phyloP scores from a whole-genome alignment of 2,888 invertebrate species.

The Drosophila phalerata region DNA sequence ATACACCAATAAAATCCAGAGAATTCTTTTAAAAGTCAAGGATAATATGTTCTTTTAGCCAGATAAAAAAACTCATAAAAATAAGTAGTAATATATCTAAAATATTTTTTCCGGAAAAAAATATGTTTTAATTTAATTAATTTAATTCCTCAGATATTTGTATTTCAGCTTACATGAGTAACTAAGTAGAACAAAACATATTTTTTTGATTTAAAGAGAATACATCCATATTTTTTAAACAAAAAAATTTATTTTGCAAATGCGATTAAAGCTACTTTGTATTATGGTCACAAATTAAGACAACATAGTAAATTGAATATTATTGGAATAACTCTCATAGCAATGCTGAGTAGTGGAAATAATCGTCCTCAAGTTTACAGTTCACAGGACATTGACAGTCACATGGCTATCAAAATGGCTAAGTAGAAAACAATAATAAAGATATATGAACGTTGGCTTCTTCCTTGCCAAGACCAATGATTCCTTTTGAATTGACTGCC shows the following conservation, averaged over 20 bases:
- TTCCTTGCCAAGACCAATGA: constrained; percentile 9
- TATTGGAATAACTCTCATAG: neutral
- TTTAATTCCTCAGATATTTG: too few relatives aligned
- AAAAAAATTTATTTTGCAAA: neutral
- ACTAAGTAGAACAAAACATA: too few relatives aligned
- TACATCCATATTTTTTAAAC: too few relatives aligned
- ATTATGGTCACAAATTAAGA: constrained; percentile 4
- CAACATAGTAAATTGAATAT: constrained; percentile 15
- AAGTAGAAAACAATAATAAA: constrained; percentile 25
- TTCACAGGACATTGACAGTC: constrained; percentile 35
- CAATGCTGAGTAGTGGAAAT: constrained; percentile 38
- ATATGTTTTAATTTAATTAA: too few relatives aligned
- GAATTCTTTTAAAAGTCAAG: neutral
- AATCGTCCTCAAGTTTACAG: constrained; percentile 50
- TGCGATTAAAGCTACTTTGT: constrained; percentile 7
- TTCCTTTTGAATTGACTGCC: constrained; percentile 26
- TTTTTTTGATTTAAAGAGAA: too few relatives aligned
- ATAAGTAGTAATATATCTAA: neutral
- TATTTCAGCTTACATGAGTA: neutral
- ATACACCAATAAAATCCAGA: constrained; percentile 3
- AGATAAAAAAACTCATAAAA: neutral
- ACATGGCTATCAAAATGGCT: constrained; percentile 32
- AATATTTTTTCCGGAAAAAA: too few relatives aligned
- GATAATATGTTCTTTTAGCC: constrained; percentile 10
- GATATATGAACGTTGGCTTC: constrained; percentile 17